Base-by-base conservation (phyloP, 2,797 vertebrate genomes). In the Amniataba percoides region DNA sequence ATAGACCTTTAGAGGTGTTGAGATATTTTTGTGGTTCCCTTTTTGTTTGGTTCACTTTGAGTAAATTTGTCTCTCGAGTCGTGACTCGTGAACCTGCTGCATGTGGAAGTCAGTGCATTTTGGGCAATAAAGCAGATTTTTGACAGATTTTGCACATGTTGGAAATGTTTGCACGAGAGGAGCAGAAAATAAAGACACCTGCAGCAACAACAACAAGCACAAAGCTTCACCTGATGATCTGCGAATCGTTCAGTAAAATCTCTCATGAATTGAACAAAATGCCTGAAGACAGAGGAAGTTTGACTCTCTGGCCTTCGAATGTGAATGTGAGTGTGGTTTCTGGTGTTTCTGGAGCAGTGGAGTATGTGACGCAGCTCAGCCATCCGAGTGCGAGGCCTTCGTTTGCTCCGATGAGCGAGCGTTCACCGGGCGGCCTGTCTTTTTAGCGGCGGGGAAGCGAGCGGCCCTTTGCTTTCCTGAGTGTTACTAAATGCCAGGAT, bases 401-500 rank as follows among this genome's bases (percentile, higher is more conserved):
- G 4, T 66, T 63, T 51, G 77, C 1, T 34, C 68, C 45, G 73
- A 81, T 63, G 81, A 82, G 74, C 62, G 55, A 53, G 58, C 36
- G 74, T 73, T 68, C 76, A 62, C 31, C 6, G 59, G 58, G 67
- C 83, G 1, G 72, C 48, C 63, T 65, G 25, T 86, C 62, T 74
- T 75, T 31, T 80, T 77, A 53, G 80, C 68, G 83, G 69, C 88
- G 82, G 70, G 21, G 63, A 75, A 60, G 83, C 71, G 34, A 77
- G 74, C 77, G 34, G 74, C 55, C 69, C 76, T 90, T 82, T 88
- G 84, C 83, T 90, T 92, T 73, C 67, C 79, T 58, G 80, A 89
- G 86, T 87, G 82, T 88, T 88, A 74, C 87, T 91, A 91, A 93
- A 91, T 56, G 80, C 85, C 83, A 88, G 87, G 87, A 92, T 78